These are phyloP conservation scores for Falco columbarius DNA, from an alignment of 2,797 vertebrate genomes.

Conservation along the genomic window DNA sequence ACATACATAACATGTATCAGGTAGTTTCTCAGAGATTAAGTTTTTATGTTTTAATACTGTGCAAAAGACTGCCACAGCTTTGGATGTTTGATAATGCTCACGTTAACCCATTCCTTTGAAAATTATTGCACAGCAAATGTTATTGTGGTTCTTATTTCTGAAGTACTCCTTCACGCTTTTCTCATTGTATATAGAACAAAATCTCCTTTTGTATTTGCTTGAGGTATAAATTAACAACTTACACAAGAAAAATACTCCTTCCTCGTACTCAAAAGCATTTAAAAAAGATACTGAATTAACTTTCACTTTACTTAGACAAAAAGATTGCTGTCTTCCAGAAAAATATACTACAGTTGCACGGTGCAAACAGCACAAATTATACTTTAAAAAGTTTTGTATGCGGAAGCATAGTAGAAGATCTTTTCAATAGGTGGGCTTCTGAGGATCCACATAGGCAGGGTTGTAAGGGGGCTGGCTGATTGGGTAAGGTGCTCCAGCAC, in stretches of 20 bases:
- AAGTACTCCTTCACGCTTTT: background rate
- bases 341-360: background rate
- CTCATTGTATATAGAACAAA: background rate
- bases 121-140: conserved; percentile 36
- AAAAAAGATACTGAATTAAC: background rate
- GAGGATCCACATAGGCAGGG: conserved; percentile 84
- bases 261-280: background rate
- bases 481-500: conserved; percentile 67
- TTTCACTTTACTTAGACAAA: background rate
- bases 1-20: background rate
- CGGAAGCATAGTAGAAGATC: background rate
- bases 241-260: conserved; percentile 6
- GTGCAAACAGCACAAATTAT: conserved; percentile 48
- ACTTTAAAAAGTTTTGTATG: conserved; percentile 14
- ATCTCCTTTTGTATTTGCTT: background rate
- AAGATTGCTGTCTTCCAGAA: conserved; percentile 22
- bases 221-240: conserved; percentile 56
- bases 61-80: conserved; percentile 34
- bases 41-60: conserved; percentile 1
- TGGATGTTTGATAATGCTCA: background rate
- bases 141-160: conserved; percentile 1
- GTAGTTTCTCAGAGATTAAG: background rate
- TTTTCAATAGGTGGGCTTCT: conserved; percentile 76
- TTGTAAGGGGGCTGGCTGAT: conserved; percentile 89
- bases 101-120: background rate